These are phyloP conservation scores for Urocolius indicus DNA, from an alignment of 2,113 vertebrate genomes.

Conservation along the genomic window DNA sequence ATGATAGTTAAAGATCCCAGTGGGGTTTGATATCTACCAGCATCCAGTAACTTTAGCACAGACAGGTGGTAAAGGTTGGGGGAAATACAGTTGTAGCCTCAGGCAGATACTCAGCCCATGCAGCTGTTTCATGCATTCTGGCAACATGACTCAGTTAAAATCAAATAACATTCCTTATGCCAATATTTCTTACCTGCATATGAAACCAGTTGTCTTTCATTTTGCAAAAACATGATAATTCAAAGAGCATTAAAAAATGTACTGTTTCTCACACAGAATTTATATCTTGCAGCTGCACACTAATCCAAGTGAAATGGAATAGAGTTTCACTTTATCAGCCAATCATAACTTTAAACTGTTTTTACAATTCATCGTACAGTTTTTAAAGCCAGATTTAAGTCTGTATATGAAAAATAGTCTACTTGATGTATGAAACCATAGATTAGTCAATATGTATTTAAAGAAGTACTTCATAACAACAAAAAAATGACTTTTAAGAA, in stretches of 20 bases:
- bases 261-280: constrained; percentile 71
- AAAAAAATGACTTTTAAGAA: constrained; percentile 42
- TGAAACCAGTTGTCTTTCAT: constrained; percentile 76
- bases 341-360: constrained; percentile 79
- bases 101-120: constrained; percentile 57
- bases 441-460: constrained; percentile 67
- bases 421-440: constrained; percentile 68
- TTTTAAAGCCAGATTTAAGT: constrained; percentile 76
- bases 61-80: constrained; percentile 70
- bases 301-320: constrained; percentile 70
- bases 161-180: constrained; percentile 72
- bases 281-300: constrained; percentile 76
- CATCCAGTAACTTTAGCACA: constrained; percentile 65
- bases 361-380: constrained; percentile 74
- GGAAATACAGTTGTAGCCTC: constrained; percentile 70
- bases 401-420: constrained; percentile 71
- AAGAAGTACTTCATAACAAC: constrained; percentile 55
- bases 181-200: constrained; percentile 76
- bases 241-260: constrained; percentile 69
- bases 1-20: constrained; percentile 23
- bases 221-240: constrained; percentile 74
- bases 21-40: constrained; percentile 23
- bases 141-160: constrained; percentile 75
- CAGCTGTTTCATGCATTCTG: constrained; percentile 80
- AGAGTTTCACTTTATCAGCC: constrained; percentile 72